A percentile compares a stretch with the other conserved stretches of the same genome.
These are phyloP conservation scores for Ptychoptera contaminata DNA, from an alignment of 2,888 invertebrate species.

Conservation along the genomic window DNA sequence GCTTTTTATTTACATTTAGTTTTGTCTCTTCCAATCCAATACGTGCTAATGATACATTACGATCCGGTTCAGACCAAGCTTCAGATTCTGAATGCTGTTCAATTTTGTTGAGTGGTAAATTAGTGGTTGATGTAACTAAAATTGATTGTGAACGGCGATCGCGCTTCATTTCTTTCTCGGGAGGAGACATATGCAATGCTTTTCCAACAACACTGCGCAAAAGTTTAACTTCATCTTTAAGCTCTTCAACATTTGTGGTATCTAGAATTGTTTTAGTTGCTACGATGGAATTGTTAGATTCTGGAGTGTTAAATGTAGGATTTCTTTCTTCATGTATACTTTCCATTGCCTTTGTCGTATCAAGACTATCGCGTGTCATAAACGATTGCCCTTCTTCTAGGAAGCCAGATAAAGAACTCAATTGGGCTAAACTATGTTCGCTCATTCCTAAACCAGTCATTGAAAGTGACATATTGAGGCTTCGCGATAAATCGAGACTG, in stretches of 20 bases:
- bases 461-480: conserved; percentile 29
- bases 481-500: conserved; percentile 37
- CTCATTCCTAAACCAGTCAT: conserved; percentile 26
- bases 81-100: conserved; percentile 51
- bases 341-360: not conserved
- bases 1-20: conserved; percentile 1
- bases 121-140: conserved; percentile 7
- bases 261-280: not conserved
- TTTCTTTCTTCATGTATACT: not conserved
- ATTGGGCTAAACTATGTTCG: conserved; percentile 34
- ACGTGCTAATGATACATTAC: conserved; percentile 62
- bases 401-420: conserved; percentile 33
- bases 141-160: conserved; percentile 25
- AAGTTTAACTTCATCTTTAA: conserved; percentile 21
- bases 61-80: conserved; percentile 76
- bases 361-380: too few species aligned
- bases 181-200: conserved; percentile 18
- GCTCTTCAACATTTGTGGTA: conserved; percentile 13
- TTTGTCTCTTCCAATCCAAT: conserved; percentile 47
- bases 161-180: conserved; percentile 15
- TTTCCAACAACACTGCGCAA: conserved; percentile 14
- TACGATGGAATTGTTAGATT: conserved; percentile 8
- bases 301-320: too few species aligned
- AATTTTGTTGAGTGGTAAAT: conserved; percentile 8
- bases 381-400: conserved; percentile 14